A percentile compares a stretch with the other conserved stretches of the same genome.
These are phyloP conservation scores for Bursaphelenchus mucronatus DNA, from an alignment of 1,140 invertebrate species.

Conservation along the genomic window DNA sequence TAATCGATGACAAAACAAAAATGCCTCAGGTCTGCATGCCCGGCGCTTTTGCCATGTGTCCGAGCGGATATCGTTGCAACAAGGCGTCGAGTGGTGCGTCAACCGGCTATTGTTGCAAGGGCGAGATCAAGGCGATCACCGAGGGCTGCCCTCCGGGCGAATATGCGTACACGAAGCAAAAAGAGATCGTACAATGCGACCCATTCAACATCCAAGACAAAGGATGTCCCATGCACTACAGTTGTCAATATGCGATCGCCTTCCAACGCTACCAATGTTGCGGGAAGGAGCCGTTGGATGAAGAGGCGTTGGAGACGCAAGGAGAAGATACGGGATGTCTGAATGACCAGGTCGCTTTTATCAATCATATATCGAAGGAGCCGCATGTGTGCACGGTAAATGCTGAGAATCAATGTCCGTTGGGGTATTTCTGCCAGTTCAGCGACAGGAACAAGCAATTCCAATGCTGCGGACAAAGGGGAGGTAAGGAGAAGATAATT, in stretches of 20 bases:
- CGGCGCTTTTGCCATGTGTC: constrained; percentile 51
- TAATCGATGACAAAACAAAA: constrained; percentile 53
- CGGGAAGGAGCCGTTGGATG: constrained; percentile 52
- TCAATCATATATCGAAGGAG: constrained; percentile 27
- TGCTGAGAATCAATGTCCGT: constrained; percentile 46
- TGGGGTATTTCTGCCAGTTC: constrained; percentile 57
- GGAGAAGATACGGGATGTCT: constrained; percentile 46
- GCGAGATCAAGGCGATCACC: constrained; percentile 33
- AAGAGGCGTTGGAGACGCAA: constrained; percentile 41
- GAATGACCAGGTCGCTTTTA: constrained; percentile 44
- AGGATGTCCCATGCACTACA: constrained; percentile 41
- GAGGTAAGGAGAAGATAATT: constrained; percentile 26
- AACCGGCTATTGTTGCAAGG: constrained; percentile 54
- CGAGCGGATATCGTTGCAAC: constrained; percentile 46
- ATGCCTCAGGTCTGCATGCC: constrained; percentile 56
- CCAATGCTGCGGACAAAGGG: constrained; percentile 57
- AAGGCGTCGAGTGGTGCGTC: constrained; percentile 25
- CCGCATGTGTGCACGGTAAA: constrained; percentile 52
- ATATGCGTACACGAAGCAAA: constrained; percentile 46
- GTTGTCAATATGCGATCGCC: constrained; percentile 49
- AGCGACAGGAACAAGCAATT: constrained; percentile 57
- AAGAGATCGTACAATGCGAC: constrained; percentile 51
- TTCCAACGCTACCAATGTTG: constrained; percentile 57
- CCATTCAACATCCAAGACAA: constrained; percentile 51
- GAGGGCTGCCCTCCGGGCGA: constrained; percentile 47